Evolutionary conservation across 2,113 vertebrate genomes (phyloP).

Genomic region (Dicerorhinus sumatrensis): DNA sequence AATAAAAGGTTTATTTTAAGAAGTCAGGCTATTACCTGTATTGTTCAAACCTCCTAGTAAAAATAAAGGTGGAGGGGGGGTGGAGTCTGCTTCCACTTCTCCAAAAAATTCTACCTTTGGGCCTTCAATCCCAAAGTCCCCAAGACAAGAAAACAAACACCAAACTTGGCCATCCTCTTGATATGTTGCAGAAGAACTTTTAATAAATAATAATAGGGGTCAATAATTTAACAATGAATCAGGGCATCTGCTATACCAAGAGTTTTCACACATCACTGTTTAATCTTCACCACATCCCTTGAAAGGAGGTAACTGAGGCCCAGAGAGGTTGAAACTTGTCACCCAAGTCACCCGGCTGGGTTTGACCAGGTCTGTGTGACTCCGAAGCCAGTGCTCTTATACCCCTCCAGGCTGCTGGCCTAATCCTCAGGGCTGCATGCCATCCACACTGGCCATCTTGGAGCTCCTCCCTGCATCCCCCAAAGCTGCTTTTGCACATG

Average conservation of each 20-base stretch:
- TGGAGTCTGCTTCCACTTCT: not conserved
- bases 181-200: not conserved
- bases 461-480: not conserved
- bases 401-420: not conserved
- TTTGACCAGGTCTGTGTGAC: not conserved
- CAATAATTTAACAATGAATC: not conserved
- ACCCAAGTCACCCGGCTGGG: not conserved
- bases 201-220: not conserved
- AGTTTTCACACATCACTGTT: not conserved
- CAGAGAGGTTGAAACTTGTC: not conserved
- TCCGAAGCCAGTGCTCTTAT: not conserved
- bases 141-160: not conserved
- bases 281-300: not conserved
- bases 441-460: not conserved
- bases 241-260: not conserved
- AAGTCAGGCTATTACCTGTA: not conserved
- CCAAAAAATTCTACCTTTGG: not conserved
- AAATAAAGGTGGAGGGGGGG: not conserved
- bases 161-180: not conserved
- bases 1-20: not conserved
- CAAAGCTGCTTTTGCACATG: not conserved
- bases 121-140: not conserved
- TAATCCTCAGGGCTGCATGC: not conserved
- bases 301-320: not conserved
- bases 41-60: not conserved